Evolutionary conservation across 1,140 invertebrate genomes (phyloP), one percentile per base, ranked within the genome.

Genomic region (Zaprionus tsacasi): DNA sequence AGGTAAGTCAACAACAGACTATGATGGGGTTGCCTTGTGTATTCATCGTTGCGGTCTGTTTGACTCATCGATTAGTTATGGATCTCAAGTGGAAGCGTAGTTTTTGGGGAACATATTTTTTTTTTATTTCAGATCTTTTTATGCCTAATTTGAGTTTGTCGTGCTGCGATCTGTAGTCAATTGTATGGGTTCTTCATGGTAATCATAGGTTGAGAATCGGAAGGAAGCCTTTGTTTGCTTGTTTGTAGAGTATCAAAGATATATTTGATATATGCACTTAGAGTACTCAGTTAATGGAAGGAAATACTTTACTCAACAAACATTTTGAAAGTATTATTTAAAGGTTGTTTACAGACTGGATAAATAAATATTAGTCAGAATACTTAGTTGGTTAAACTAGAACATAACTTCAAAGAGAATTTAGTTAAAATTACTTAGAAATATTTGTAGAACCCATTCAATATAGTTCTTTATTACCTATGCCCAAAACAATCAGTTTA

Each of bases 1-100:
- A 75, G 95, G 94, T 94, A 92, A 92, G 92, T 91, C 56, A 71
- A 50, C 36, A 70, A 63, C 56, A 43, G 52, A 59, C 13, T 59
- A 35, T 54, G 48, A 21, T 21, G 21, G 21, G 21, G 21, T 55
- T 13, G 3, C 27, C 6, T 48, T 48, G 15, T 72, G 48, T 58
- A 43, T 30, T 55, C 45, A 56, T 57, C 33, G 67, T 67, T 79
- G 79, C 69, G 69, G 56, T 73, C 78, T 65, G 70, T 76, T 75
- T 70, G 73, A 74, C 40, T 65, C 61, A 72, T 54, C 65, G 75
- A 74, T 81, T 78, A 70, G 68, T 65, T 60, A 15, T 40, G 54
- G 57, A 55, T 58, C 25, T 70, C 54, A 76, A 85, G 60, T 75
- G 63, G 59, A 78, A 78, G 74, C 70, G 80, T 76, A 67, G 17